Evolutionary conservation across 2,888 invertebrate species (phyloP), one percentile per base, ranked within the genome.

Genomic region (Psylliodes chrysocephalus): DNA sequence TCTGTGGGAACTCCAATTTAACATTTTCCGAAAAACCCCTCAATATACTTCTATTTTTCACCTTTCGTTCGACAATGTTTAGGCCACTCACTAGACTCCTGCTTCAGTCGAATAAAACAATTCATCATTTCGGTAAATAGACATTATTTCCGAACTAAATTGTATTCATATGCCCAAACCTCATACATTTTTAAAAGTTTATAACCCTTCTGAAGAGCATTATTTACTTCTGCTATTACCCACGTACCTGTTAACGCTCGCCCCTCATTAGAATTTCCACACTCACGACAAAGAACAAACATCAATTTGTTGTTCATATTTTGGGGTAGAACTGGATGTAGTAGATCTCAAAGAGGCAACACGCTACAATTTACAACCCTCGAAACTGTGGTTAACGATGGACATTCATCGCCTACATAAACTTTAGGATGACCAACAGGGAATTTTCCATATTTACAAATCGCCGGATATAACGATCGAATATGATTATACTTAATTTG

Each of bases 231-330:
- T 14, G 75, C 76, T 6, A 38, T n/a, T 1, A 67, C 61, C 55
- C 66, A 63, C 0, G 64, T 64, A 3, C 59, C 61, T 5, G 15
- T 47, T 10, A 68, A 12, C 1, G 64, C 8, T 17, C 62, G 55
- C 42, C 64, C 64, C 25, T 62, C 52, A 6, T 55, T 40, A n/a
- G 57, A 67, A 62, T 82, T 73, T 25, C 69, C 75, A 66, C 80
- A 81, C 0, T 67, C 71, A 8, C 72, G 66, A 71, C 81, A 81
- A 2, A 82, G 63, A 1, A 73, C 64, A 69, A 81, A 82, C 65
- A 78, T 72, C n/a, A 81, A 55, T 53, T 68, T 69, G 17, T 51
- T 44, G 33, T 71, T 70, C 40, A 60, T 65, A 55, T 68, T 70
- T 17, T 18, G 18, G 0, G 71, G 63, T 10, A 71, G 42, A 1